phyloP scores from a whole-genome alignment of 2,797 vertebrate genomes.

The Botia almorhae region DNA sequence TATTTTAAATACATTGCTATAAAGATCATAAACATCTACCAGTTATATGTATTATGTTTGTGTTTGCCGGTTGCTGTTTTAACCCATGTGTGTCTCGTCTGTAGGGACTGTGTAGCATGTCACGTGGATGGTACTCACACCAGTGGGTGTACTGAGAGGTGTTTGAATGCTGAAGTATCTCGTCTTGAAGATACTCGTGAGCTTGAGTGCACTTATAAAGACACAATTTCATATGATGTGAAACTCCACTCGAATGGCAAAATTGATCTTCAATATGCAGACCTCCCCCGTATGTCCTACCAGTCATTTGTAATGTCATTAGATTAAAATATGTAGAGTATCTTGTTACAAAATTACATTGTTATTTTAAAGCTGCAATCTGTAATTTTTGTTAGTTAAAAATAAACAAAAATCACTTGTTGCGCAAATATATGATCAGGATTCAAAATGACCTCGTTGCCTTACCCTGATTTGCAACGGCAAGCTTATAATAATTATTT shows the following conservation, averaged over 20 bases:
- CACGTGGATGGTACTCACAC: not conserved
- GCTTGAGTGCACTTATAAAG: conserved; percentile 17
- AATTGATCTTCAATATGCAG: conserved; percentile 46
- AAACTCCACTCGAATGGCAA: conserved; percentile 1
- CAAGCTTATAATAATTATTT: no score
- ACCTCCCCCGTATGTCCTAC: conserved; percentile 55
- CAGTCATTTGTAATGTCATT: not conserved
- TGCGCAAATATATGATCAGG: no score
- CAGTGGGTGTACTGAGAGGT: conserved; percentile 41
- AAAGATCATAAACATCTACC: not conserved
- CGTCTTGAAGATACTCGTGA: conserved; percentile 40
- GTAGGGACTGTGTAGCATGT: conserved; percentile 75
- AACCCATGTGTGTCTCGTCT: conserved; percentile 24
- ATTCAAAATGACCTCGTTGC: not conserved
- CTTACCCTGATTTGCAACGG: no score
- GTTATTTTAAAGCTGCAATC: no score
- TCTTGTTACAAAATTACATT: no score
- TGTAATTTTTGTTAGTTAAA: no score
- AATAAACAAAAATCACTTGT: no score
- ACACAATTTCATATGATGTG: conserved; percentile 42
- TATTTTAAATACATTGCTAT: not conserved
- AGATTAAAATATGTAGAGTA: not conserved
- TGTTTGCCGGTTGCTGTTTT: not conserved
- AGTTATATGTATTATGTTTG: not conserved
- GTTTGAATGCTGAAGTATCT: conserved; percentile 50